Evolutionary conservation across 2,797 vertebrate genomes (phyloP).

Genomic region (Girardinus metallicus): DNA sequence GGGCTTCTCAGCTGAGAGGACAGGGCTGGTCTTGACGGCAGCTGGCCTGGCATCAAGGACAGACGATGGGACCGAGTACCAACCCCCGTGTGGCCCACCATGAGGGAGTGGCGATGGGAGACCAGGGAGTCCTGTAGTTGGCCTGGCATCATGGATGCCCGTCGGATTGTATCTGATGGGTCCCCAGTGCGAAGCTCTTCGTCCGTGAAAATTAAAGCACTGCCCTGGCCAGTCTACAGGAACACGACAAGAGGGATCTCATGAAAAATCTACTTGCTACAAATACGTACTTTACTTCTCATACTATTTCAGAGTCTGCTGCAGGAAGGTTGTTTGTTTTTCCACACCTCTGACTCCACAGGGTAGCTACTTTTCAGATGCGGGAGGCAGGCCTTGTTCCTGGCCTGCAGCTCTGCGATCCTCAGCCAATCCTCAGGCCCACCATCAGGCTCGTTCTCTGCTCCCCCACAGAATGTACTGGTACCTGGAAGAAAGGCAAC

Average conservation of each 20-base stretch:
- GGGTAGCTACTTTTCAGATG: slow-evolving; percentile 96
- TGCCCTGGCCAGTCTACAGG: slow-evolving; percentile 54
- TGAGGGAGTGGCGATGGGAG: slow-evolving; percentile 74
- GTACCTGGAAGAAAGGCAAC: slow-evolving; percentile 63
- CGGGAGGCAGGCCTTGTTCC: slow-evolving; percentile 87
- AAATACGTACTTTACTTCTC: not conserved
- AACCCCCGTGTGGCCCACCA: slow-evolving; percentile 68
- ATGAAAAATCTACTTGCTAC: not conserved
- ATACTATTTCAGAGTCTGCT: not conserved
- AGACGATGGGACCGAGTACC: slow-evolving; percentile 51
- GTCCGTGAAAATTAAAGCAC: slow-evolving; percentile 80
- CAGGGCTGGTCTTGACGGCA: slow-evolving; percentile 19
- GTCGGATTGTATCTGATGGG: slow-evolving; percentile 88
- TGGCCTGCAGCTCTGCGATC: slow-evolving; percentile 90
- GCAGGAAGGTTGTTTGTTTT: not conserved
- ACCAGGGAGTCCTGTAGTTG: slow-evolving; percentile 79
- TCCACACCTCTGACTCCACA: slow-evolving; percentile 86
- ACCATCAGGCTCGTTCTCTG: slow-evolving; percentile 90
- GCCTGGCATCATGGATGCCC: slow-evolving; percentile 85
- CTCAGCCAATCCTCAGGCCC: slow-evolving; percentile 88
- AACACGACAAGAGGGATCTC: slow-evolving; percentile 6
- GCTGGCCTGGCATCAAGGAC: slow-evolving; percentile 67
- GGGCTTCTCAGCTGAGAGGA: slow-evolving; percentile 58
- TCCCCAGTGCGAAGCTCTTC: slow-evolving; percentile 91
- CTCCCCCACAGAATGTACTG: slow-evolving; percentile 74